These are phyloP conservation scores for Hydrotaea cyrtoneurina DNA, from an alignment of 2,888 invertebrate genomes.

Conservation along the genomic window DNA sequence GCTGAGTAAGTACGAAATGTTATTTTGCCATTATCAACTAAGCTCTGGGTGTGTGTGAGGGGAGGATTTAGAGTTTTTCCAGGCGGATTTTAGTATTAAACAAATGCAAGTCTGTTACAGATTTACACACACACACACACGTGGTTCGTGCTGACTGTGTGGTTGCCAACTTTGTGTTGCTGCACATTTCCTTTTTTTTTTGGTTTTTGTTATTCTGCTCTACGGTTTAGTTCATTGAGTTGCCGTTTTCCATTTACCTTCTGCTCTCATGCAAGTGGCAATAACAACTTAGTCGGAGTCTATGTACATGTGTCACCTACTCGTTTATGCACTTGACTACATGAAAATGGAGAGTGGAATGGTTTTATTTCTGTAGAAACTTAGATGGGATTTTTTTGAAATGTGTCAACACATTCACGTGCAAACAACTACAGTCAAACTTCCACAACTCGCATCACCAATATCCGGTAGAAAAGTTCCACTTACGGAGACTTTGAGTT, in stretches of 20 bases:
- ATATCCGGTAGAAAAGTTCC: too few relatives aligned
- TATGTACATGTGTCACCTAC: too few relatives aligned
- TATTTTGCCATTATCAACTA: not conserved
- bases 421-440: too few relatives aligned
- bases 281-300: not conserved
- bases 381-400: too few relatives aligned
- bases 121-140: not conserved
- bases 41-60: not conserved
- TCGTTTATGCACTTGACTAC: too few relatives aligned
- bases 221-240: not conserved
- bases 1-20: slow-evolving; percentile 85
- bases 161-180: not conserved
- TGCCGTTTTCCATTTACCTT: not conserved
- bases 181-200: not conserved
- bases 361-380: too few relatives aligned
- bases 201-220: not conserved
- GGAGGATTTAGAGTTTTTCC: not conserved
- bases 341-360: too few relatives aligned
- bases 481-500: too few relatives aligned
- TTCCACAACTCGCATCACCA: too few relatives aligned
- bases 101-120: not conserved
- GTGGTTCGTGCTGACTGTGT: not conserved
- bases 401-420: too few relatives aligned
- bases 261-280: too few relatives aligned
- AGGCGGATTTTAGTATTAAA: not conserved